These are phyloP conservation scores for Argyrosomus japonicus DNA, from an alignment of 2,113 vertebrate genomes.

Conservation along the genomic window DNA sequence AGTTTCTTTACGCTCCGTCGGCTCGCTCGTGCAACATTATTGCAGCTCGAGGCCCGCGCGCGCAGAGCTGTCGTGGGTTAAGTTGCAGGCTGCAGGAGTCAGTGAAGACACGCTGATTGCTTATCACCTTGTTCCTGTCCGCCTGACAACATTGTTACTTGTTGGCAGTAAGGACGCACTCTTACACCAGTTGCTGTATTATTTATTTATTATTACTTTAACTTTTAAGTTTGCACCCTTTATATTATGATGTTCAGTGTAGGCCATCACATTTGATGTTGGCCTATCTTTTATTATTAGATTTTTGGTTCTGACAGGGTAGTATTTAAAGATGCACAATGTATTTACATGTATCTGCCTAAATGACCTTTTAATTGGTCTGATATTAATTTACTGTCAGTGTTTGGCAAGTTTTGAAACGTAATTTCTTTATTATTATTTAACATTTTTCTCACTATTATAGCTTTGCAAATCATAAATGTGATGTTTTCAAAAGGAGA, in stretches of 20 bases:
- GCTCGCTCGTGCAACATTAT: constrained; percentile 28
- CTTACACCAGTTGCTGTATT: not conserved
- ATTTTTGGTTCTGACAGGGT: not conserved
- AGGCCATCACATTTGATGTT: too few species aligned
- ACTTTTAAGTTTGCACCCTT: not conserved
- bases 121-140: too few species aligned
- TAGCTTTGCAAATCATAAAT: not conserved
- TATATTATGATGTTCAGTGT: not conserved
- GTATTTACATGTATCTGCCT: not conserved
- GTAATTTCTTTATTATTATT: not conserved
- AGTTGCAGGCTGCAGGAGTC: constrained; percentile 1
- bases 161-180: not conserved
- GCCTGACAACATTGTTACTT: not conserved
- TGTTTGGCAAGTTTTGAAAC: not conserved
- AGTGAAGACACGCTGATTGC: not conserved
- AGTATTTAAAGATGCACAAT: not conserved
- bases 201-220: not conserved
- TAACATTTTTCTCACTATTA: not conserved
- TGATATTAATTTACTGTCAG: not conserved
- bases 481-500: not conserved
- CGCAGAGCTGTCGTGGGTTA: constrained; percentile 9
- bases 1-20: not conserved
- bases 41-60: constrained; percentile 50
- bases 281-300: not conserved
- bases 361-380: not conserved